Evolutionary conservation across 2,113 vertebrate species (phyloP), one percentile per base, ranked within the genome.

Genomic region (Ophiodon elongatus): DNA sequence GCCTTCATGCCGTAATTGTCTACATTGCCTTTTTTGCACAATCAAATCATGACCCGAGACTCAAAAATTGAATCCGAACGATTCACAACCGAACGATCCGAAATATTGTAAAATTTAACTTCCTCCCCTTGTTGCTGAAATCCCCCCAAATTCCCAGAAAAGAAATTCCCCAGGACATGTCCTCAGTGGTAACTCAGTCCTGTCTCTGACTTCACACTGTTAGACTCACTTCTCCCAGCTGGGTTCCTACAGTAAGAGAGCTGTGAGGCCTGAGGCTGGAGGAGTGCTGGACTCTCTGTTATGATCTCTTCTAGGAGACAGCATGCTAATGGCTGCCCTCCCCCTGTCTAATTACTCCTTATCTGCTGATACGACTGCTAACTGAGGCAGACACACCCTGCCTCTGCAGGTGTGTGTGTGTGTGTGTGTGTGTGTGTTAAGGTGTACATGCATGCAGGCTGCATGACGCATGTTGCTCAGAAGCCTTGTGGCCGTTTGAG

Each of bases 271-370:
- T 2, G 45, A 31, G 79, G 79, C 71, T 63, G 47, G 66, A 77
- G 81, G 69, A 77, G 80, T 45, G 43, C 43, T 41, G 41, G 41
- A 13, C 41, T 10, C 9, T 10, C 50, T 27, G 41, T 29, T n/a
- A 60, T 37, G 41, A 43, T 23, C 47, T n/a, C 31, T 43, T 23
- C 47, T 21, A 19, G 73, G 73, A 84, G 57, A 54, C 74, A 64
- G 59, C 52, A 4, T 10, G 69, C 86, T 90, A 90, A 90, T 90
- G 73, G 82, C 67, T n/a, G 77, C 82, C 75, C 84, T 79, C 86
- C 66, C 19, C 35, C 63, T 45, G 76, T 71, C 81, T 89, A 85
- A 88, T 91, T 80, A 82, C 79, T 29, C 10, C 81, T 88, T 86
- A 89, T 86, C 86, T 70, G 79, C 80, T 83, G 76, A 60, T 83